Conservation (phyloP, 2,888 invertebrate species). For the Atrina japonica region DNA sequence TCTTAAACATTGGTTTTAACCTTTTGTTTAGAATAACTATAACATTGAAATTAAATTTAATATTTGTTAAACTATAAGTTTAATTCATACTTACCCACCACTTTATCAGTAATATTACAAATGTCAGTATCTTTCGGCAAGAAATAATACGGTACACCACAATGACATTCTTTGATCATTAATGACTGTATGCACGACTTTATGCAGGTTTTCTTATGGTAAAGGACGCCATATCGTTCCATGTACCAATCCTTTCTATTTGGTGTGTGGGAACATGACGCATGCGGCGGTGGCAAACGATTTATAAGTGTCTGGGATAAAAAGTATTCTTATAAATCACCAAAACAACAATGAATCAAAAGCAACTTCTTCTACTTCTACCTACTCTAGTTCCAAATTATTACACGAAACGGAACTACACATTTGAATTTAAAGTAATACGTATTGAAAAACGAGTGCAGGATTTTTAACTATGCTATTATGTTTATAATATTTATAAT, state of each 20-base stretch:
- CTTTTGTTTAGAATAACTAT: too few relatives aligned
- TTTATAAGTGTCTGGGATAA: constrained; percentile 62
- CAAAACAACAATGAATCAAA: constrained; percentile 1
- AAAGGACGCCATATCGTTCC: constrained; percentile 54
- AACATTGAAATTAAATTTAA: too few relatives aligned
- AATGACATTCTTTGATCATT: constrained; percentile 72
- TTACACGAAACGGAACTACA: too few relatives aligned
- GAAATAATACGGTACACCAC: constrained; percentile 64
- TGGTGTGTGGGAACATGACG: constrained; percentile 68
- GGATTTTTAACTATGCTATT: too few relatives aligned
- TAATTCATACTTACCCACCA: constrained; percentile 41
- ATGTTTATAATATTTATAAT: too few relatives aligned
- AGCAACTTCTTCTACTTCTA: not conserved
- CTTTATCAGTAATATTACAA: constrained; percentile 52
- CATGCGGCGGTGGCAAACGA: constrained; percentile 76
- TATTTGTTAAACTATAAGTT: too few relatives aligned
- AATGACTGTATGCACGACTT: constrained; percentile 78
- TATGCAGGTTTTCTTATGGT: constrained; percentile 77
- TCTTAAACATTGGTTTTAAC: too few relatives aligned
- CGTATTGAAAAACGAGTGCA: too few relatives aligned
- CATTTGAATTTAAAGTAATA: too few relatives aligned
- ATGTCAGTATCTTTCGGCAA: constrained; percentile 44
- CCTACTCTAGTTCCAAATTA: not conserved
- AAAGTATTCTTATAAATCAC: too few relatives aligned
- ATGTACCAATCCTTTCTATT: constrained; percentile 56